Percentiles rank a stretch among this genome's conserved stretches.
These are phyloP conservation scores for Chironomus tepperi DNA, from an alignment of 1,140 invertebrate genomes.

Conservation along the genomic window DNA sequence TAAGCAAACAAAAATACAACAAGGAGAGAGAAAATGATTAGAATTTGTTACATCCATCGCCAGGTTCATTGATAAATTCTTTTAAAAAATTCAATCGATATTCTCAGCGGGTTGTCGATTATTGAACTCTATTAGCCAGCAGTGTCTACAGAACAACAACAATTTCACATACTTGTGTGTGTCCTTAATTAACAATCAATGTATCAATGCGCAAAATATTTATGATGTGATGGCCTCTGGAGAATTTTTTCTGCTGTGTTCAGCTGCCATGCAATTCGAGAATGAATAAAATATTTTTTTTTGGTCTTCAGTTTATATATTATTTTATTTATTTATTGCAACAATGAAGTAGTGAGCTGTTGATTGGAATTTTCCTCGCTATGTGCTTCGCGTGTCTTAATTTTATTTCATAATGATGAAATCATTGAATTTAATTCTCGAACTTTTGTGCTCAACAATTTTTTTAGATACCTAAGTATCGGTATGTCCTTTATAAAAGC, in stretches of 20 bases:
- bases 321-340: no score
- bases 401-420: no score
- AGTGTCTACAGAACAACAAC: background rate
- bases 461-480: no score
- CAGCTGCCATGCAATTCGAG: background rate
- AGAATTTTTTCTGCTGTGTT: background rate
- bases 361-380: no score
- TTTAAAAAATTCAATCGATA: background rate
- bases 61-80: background rate
- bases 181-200: background rate
- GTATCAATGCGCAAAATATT: background rate
- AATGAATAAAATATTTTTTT: background rate
- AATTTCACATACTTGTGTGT: background rate
- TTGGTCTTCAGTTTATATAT: no score
- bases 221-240: background rate
- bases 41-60: background rate
- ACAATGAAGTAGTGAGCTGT: no score
- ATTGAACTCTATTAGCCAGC: background rate
- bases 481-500: no score
- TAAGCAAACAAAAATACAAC: background rate
- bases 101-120: background rate
- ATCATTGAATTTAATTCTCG: no score
- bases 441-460: no score
- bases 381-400: no score
- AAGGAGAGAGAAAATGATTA: constrained; percentile 8